These are phyloP conservation scores for Ursus arctos DNA, from an alignment of 2,113 vertebrate genomes.

Conservation along the genomic window DNA sequence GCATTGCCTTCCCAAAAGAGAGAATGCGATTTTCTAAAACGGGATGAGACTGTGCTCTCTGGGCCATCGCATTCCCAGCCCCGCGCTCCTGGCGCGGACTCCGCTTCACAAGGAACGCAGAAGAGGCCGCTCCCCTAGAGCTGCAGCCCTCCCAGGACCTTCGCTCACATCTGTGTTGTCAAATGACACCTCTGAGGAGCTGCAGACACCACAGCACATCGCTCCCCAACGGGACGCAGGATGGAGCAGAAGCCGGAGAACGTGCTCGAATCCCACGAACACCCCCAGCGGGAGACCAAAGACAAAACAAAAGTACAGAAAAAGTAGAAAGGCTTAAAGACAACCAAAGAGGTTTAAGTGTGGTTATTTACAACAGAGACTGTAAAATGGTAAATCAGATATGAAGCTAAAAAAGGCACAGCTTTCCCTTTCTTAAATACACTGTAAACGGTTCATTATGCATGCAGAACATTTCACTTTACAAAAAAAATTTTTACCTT, in stretches of 20 bases:
- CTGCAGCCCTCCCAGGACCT: slow-evolving; percentile 70
- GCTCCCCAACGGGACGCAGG: slow-evolving; percentile 59
- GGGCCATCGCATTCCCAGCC: background rate
- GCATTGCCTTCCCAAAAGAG: background rate
- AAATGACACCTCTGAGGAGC: slow-evolving; percentile 77
- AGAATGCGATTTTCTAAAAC: slow-evolving; percentile 1
- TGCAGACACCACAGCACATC: slow-evolving; percentile 65
- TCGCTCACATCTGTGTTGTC: slow-evolving; percentile 68
- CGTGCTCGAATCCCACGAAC: slow-evolving; percentile 78
- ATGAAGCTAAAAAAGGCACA: slow-evolving; percentile 99
- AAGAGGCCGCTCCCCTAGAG: slow-evolving; percentile 27
- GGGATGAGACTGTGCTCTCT: background rate
- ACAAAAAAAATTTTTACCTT: slow-evolving; percentile 95
- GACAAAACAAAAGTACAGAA: slow-evolving; percentile 83
- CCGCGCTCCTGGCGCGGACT: background rate
- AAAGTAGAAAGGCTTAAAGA: slow-evolving; percentile 93
- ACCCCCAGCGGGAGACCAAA: slow-evolving; percentile 83
- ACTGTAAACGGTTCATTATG: slow-evolving; percentile 99
- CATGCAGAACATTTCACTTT: slow-evolving; percentile 99
- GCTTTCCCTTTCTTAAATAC: slow-evolving; percentile 99
- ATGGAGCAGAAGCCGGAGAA: slow-evolving; percentile 79
- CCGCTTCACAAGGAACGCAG: slow-evolving; percentile 49
- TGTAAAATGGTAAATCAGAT: slow-evolving; percentile 97
- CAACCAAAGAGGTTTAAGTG: slow-evolving; percentile 92
- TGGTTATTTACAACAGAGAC: slow-evolving; percentile 99